phyloP scores from a whole-genome alignment of 2,113 vertebrate species.

The Helogale parvula region DNA sequence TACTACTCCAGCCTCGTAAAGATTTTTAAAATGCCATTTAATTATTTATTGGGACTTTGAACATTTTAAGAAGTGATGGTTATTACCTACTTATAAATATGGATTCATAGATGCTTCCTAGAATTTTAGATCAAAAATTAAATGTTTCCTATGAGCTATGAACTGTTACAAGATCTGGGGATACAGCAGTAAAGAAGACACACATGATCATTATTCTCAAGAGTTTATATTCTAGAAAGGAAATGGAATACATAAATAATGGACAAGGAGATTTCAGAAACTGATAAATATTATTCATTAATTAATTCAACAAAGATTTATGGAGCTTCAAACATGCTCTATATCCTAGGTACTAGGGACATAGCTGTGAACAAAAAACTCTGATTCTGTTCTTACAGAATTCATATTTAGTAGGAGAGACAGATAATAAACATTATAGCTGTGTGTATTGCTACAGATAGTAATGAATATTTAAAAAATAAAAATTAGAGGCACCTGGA shows the following conservation, averaged over 20 bases:
- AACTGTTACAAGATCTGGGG: neutral
- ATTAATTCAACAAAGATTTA: neutral
- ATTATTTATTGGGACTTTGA: neutral
- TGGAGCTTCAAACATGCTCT: neutral
- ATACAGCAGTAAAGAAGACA: neutral
- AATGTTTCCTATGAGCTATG: neutral
- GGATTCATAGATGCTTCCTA: neutral
- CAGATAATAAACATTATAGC: neutral
- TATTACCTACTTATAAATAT: neutral
- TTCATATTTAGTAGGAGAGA: neutral
- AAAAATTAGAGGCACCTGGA: neutral
- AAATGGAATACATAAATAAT: neutral
- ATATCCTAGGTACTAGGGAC: neutral
- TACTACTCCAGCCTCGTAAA: neutral
- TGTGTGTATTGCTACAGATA: neutral
- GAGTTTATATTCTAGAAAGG: neutral
- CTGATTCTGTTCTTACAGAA: neutral
- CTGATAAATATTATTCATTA: neutral
- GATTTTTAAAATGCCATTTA: neutral
- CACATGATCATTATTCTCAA: neutral
- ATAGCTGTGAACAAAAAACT: neutral
- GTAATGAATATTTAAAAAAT: neutral
- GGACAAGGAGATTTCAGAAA: neutral
- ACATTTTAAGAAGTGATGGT: neutral
- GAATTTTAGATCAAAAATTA: slow-evolving; percentile 17